These are phyloP conservation scores for Cyanoramphus novaezelandiae DNA, from an alignment of 2,113 vertebrate genomes.

Conservation along the genomic window DNA sequence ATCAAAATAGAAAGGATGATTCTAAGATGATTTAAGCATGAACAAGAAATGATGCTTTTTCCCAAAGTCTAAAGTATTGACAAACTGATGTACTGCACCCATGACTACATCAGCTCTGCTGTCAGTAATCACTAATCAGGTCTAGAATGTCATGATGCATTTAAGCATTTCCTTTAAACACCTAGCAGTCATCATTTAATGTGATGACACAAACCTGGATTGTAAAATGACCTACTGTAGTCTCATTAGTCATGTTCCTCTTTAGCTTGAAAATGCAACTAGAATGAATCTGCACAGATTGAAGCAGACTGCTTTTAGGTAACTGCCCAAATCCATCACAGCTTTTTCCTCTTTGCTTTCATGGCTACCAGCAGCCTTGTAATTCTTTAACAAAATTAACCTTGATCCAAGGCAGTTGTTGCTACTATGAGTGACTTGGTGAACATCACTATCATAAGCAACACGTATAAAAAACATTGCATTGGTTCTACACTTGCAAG, in stretches of 20 bases:
- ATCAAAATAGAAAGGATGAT: not conserved
- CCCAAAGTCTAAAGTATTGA: not conserved
- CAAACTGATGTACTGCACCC: not conserved
- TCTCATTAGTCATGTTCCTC: not conserved
- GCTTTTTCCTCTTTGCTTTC: not conserved
- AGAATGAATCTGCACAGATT: not conserved
- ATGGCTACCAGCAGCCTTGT: not conserved
- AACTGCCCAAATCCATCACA: not conserved
- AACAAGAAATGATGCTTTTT: not conserved
- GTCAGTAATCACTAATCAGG: not conserved
- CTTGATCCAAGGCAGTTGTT: not conserved
- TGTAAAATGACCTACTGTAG: not conserved
- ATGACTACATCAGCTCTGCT: not conserved
- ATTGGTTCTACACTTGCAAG: not conserved
- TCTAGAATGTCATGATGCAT: not conserved
- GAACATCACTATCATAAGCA: not conserved
- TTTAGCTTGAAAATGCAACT: not conserved
- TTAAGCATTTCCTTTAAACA: not conserved
- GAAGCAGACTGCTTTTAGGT: not conserved
- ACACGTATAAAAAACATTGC: not conserved
- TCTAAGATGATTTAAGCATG: not conserved
- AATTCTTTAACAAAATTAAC: conserved; percentile 6
- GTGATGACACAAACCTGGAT: not conserved
- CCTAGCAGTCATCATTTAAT: not conserved
- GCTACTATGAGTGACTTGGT: not conserved